Percentiles rank a stretch among this genome's conserved stretches.
phyloP scores from a whole-genome alignment of 2,797 vertebrate genomes.

The Eremophila alpestris region DNA sequence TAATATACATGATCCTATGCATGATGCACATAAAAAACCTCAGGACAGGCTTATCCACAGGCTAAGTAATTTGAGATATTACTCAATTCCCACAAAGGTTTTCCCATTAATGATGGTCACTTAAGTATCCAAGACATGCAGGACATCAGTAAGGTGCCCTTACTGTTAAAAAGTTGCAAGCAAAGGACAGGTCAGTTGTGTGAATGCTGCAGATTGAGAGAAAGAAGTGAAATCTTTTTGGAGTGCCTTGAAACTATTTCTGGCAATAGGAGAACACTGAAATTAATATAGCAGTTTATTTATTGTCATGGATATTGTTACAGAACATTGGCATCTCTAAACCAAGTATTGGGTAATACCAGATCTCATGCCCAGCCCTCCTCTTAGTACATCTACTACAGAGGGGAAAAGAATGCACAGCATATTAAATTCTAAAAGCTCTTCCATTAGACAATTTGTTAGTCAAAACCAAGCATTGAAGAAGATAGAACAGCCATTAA shows the following conservation, averaged over 20 bases:
- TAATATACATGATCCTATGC: background rate
- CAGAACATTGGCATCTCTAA: background rate
- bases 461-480: background rate
- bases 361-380: background rate
- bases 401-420: background rate
- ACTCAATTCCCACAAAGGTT: background rate
- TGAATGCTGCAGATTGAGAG: background rate
- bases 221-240: background rate
- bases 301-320: background rate
- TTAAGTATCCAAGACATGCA: background rate
- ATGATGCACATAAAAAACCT: background rate
- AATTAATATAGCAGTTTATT: background rate
- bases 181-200: background rate
- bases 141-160: background rate
- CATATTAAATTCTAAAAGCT: background rate
- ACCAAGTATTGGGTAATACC: background rate
- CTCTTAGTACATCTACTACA: background rate
- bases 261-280: background rate
- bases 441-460: background rate
- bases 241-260: background rate
- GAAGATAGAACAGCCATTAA: background rate
- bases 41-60: background rate
- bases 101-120: background rate
- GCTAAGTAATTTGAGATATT: background rate
- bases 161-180: background rate